A percentile compares a stretch with the other conserved stretches of the same genome.
Conservation (phyloP, 2,888 invertebrate species). For the Drosophila barbarae region DNA sequence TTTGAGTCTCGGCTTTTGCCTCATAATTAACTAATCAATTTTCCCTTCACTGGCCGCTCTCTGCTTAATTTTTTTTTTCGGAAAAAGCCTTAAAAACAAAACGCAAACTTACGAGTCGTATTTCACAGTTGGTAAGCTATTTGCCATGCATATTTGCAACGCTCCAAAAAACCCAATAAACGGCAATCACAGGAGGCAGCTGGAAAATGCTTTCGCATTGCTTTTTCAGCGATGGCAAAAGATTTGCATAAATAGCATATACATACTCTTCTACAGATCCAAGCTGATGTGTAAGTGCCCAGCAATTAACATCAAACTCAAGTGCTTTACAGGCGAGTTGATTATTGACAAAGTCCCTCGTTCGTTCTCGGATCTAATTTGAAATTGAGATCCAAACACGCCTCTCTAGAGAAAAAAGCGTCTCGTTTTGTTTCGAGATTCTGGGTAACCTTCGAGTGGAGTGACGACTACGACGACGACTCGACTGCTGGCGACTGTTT, state of each 20-base stretch:
- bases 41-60: conserved; percentile 20
- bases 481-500: conserved; percentile 26
- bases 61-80: conserved; percentile 1
- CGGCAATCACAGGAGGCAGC: conserved; percentile 66
- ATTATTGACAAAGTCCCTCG: conserved; percentile 57
- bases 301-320: conserved; percentile 35
- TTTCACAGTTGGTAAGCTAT: conserved; percentile 38
- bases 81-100: conserved; percentile 29
- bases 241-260: conserved; percentile 33
- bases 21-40: conserved; percentile 18
- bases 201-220: conserved; percentile 39
- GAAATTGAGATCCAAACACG: conserved; percentile 44
- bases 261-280: background rate
- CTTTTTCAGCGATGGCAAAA: conserved; percentile 22
- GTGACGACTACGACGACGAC: conserved; percentile 30
- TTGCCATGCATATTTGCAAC: conserved; percentile 71
- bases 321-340: conserved; percentile 23
- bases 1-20: conserved; percentile 4
- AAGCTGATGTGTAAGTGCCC: conserved; percentile 17
- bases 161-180: conserved; percentile 71
- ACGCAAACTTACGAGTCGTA: conserved; percentile 42
- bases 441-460: conserved; percentile 57
- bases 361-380: conserved; percentile 25
- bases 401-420: conserved; percentile 32
- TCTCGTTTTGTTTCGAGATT: conserved; percentile 37